Evolutionary conservation across 2,888 invertebrate genomes (phyloP), one percentile per base, ranked within the genome.

Genomic region (Spatulosminthurus flaviceps): DNA sequence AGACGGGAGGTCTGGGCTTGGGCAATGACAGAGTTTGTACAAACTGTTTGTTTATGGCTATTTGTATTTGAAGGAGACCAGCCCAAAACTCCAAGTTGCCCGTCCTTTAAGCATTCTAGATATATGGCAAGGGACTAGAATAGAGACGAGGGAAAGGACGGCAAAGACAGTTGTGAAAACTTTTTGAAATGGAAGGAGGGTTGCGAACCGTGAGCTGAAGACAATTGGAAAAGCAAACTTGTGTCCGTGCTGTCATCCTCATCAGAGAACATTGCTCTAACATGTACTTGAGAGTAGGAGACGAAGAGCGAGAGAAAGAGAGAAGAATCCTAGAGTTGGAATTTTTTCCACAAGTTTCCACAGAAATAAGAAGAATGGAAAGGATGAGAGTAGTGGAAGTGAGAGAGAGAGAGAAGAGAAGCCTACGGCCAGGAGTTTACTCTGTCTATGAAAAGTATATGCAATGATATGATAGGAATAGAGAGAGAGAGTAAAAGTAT

Each of bases 141-240:
- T 29, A 24, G 13, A 28, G 34, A 29, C 16, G 7, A 21, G 34
- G 41, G 29, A 71, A 29, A 42, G 19, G 34, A 9, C 22, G 69
- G 21, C 29, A 21, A 28, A 28, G 69, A 34, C 69, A 69, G 69
- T 69, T 69, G 69, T 69, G 69, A 69, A 69, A 69, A 69, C 69
- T 69, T 69, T 64, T 69, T 69, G 69, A 69, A 69, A 69, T 69
- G 69, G 69, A 69, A 69, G 69, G 69, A 69, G 69, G 69, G 69
- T 69, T 24, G 64, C 64, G 69, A 69, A 69, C 69, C 34, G 69
- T 34, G 69, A 69, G 69, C 16, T 28, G 34, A 29, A 34, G 69
- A 69, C 69, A 69, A 69, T 69, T 69, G 69, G 69, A 69, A 69
- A 69, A 69, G 69, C 69, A 69, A 69, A 69, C 69, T 69, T 69